Evolutionary conservation across 2,888 invertebrate genomes (phyloP).

Genomic region (Volucella inflata): DNA sequence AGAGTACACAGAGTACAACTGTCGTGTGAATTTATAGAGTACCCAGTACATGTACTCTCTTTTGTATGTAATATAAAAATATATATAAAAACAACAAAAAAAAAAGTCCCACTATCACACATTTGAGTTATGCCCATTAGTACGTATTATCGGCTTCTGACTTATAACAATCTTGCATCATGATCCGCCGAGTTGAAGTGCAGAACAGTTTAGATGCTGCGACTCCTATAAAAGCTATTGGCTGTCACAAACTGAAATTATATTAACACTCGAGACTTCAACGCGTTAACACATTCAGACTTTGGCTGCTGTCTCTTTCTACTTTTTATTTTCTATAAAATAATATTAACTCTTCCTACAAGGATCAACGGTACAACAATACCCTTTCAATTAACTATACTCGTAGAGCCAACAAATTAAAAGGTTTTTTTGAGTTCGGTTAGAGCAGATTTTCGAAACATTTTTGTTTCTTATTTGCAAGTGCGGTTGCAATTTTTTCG

Average conservation of each 20-base stretch:
- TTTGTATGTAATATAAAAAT: constrained; percentile 23
- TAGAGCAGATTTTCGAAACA: neutral
- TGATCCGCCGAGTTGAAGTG: constrained; percentile 64
- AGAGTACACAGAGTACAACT: no score
- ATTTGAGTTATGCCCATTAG: constrained; percentile 50
- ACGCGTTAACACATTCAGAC: constrained; percentile 47
- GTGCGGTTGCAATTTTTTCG: constrained; percentile 6
- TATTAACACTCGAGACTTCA: constrained; percentile 61
- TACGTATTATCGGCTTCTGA: constrained; percentile 30
- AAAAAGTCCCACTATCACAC: constrained; percentile 53
- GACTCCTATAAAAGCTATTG: constrained; percentile 44
- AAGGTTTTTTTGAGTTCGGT: constrained; percentile 6
- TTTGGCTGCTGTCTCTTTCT: neutral
- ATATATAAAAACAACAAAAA: neutral
- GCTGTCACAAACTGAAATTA: constrained; percentile 43
- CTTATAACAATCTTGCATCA: constrained; percentile 58
- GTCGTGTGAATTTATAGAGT: constrained; percentile 2
- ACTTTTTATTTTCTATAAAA: neutral
- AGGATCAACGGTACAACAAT: neutral
- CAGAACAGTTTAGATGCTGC: constrained; percentile 37
- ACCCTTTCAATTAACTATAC: neutral
- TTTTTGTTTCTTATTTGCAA: neutral
- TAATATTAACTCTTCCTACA: neutral
- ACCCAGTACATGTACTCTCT: constrained; percentile 11
- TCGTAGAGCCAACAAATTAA: neutral